These are phyloP conservation scores for Limulus polyphemus DNA, from an alignment of 2,888 invertebrate genomes.

Conservation along the genomic window DNA sequence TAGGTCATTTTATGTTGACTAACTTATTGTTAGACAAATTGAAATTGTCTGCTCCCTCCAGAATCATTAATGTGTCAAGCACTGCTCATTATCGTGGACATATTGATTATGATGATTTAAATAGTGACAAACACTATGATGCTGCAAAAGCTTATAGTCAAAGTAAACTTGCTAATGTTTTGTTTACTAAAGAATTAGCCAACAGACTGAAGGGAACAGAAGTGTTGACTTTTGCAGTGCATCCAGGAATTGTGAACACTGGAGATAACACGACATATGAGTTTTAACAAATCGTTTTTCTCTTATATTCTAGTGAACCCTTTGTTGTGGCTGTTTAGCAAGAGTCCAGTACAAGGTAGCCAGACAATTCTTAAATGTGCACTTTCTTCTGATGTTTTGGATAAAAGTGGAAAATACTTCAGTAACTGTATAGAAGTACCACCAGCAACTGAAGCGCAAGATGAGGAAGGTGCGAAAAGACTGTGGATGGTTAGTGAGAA, in stretches of 20 bases:
- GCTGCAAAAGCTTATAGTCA: constrained; percentile 30
- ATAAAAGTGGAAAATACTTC: constrained; percentile 33
- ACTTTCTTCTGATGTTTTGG: constrained; percentile 32
- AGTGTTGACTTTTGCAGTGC: constrained; percentile 36
- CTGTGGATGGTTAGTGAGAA: constrained; percentile 67
- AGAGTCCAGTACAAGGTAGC: constrained; percentile 42
- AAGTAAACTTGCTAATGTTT: constrained; percentile 35
- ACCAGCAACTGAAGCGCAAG: constrained; percentile 43
- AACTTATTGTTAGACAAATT: constrained; percentile 9
- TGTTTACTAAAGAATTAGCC: constrained; percentile 33
- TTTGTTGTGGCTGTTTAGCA: constrained; percentile 31
- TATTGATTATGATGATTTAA: constrained; percentile 29
- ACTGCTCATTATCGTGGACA: constrained; percentile 32
- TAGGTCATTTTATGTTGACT: constrained; percentile 19
- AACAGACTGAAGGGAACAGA: constrained; percentile 29
- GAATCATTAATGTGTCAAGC: constrained; percentile 33
- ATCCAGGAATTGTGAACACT: constrained; percentile 40
- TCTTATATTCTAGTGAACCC: constrained; percentile 31
- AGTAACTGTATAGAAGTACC: constrained; percentile 47
- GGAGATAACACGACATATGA: constrained; percentile 34
- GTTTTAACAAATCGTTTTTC: constrained; percentile 21
- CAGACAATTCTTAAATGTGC: constrained; percentile 59
- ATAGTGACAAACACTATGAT: constrained; percentile 26
- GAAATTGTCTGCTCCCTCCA: background rate
- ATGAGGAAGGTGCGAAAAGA: constrained; percentile 49